Evolutionary conservation across 2,113 vertebrate genomes (phyloP).

Genomic region (Callospermophilus lateralis): DNA sequence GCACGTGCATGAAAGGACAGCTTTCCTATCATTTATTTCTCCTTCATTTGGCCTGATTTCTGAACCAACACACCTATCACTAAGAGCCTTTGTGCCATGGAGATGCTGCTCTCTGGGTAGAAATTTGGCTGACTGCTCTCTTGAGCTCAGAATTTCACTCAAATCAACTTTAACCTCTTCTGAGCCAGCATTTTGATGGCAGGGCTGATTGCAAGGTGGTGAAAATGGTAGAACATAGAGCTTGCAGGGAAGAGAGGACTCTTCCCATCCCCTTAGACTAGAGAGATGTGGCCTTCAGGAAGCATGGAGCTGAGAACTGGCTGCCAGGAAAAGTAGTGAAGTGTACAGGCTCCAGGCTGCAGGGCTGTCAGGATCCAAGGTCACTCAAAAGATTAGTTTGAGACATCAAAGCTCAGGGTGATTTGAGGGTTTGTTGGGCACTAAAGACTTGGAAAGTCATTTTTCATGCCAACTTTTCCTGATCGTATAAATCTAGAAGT

Average conservation of each 20-base stretch:
- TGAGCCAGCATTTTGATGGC: neutral
- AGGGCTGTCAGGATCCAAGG: neutral
- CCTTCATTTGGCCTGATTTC: slow-evolving; percentile 20
- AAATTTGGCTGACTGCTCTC: neutral
- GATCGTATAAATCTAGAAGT: slow-evolving; percentile 3
- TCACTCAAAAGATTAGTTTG: neutral
- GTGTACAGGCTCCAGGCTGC: neutral
- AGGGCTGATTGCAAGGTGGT: neutral
- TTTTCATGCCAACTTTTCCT: neutral
- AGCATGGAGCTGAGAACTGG: neutral
- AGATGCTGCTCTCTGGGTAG: slow-evolving; percentile 1
- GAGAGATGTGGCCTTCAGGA: neutral
- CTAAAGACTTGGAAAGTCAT: neutral
- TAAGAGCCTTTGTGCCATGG: too few relatives aligned
- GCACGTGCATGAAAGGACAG: neutral
- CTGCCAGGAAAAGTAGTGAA: neutral
- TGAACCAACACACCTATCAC: neutral
- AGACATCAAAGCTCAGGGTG: too few relatives aligned
- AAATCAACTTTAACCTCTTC: neutral
- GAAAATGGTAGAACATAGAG: neutral
- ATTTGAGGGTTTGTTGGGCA: neutral
- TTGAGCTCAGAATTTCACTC: neutral
- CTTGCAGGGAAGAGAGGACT: neutral
- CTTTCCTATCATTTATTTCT: slow-evolving; percentile 3
- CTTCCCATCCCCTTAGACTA: neutral